A percentile compares a stretch with the other conserved stretches of the same genome.
phyloP scores from a whole-genome alignment of 2,888 invertebrate genomes.

The Heliconius charithonia region DNA sequence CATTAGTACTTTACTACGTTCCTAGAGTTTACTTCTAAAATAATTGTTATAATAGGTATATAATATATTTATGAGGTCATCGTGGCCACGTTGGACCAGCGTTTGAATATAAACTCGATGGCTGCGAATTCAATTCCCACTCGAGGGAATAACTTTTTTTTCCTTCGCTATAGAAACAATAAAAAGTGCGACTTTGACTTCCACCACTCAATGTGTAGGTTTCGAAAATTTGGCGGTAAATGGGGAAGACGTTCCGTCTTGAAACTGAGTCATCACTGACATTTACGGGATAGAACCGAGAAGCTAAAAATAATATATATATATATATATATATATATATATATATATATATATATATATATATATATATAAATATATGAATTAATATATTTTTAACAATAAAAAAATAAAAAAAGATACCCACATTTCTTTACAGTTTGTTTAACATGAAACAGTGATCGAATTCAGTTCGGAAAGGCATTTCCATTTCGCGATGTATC shows the following conservation, averaged over 20 bases:
- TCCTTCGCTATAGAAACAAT: background rate
- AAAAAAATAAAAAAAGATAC: background rate
- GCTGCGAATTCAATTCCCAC: background rate
- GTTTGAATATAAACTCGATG: background rate
- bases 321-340: too few species aligned
- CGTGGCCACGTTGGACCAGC: too few species aligned
- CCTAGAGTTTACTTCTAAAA: background rate
- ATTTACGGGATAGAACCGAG: background rate
- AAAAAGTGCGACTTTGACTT: too few species aligned
- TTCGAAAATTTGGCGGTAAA: too few species aligned
- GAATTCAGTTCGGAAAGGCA: constrained; percentile 13
- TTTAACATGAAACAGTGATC: background rate
- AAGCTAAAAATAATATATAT: background rate
- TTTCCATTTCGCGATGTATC: background rate
- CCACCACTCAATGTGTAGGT: too few species aligned
- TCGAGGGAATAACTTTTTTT: background rate
- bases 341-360: too few species aligned
- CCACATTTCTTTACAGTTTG: background rate
- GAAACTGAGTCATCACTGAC: background rate
- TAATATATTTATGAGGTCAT: background rate
- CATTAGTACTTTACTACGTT: constrained; percentile 16
- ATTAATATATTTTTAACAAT: background rate
- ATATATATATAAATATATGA: too few species aligned
- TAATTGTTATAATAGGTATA: background rate
- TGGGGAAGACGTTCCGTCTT: too few species aligned